phyloP scores from a whole-genome alignment of 2,797 vertebrate species.

The Pangasius macronema region DNA sequence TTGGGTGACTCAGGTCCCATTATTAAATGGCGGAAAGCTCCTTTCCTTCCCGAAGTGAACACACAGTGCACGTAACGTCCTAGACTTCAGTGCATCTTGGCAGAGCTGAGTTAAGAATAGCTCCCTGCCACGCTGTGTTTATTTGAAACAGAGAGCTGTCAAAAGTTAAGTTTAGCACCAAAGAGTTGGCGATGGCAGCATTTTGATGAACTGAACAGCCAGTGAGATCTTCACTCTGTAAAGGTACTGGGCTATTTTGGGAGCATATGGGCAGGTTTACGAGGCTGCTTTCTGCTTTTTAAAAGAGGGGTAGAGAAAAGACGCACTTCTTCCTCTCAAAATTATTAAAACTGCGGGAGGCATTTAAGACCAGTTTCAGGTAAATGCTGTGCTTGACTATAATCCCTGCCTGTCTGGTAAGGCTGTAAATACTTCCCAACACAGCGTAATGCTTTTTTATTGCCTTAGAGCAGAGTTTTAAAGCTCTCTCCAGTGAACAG shows the following conservation, averaged over 20 bases:
- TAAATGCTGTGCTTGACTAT: slow-evolving; percentile 71
- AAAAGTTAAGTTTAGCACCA: slow-evolving; percentile 69
- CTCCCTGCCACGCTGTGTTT: slow-evolving; percentile 64
- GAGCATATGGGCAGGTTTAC: slow-evolving; percentile 63
- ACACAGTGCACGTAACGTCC: slow-evolving; percentile 13
- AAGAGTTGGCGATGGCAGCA: slow-evolving; percentile 63
- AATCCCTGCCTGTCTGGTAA: slow-evolving; percentile 66
- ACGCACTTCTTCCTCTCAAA: slow-evolving; percentile 63
- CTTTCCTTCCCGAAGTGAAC: slow-evolving; percentile 21
- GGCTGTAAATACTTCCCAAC: slow-evolving; percentile 70
- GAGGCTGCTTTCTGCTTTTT: slow-evolving; percentile 65
- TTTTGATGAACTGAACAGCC: slow-evolving; percentile 64
- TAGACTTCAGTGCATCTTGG: slow-evolving; percentile 59
- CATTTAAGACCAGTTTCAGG: slow-evolving; percentile 67
- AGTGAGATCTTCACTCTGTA: slow-evolving; percentile 52
- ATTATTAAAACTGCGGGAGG: slow-evolving; percentile 71
- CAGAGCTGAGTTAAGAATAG: slow-evolving; percentile 71
- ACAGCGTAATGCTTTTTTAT: slow-evolving; percentile 30
- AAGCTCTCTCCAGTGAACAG: slow-evolving; percentile 27
- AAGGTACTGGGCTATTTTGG: slow-evolving; percentile 70
- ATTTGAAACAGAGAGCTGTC: slow-evolving; percentile 72
- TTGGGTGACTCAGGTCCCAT: slow-evolving; percentile 26
- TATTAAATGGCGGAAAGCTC: slow-evolving; percentile 25
- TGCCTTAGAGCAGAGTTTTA: slow-evolving; percentile 42
- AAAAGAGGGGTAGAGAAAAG: slow-evolving; percentile 55